Base-by-base conservation (phyloP, 2,797 vertebrate genomes). In the Anomalospiza imberbis region DNA sequence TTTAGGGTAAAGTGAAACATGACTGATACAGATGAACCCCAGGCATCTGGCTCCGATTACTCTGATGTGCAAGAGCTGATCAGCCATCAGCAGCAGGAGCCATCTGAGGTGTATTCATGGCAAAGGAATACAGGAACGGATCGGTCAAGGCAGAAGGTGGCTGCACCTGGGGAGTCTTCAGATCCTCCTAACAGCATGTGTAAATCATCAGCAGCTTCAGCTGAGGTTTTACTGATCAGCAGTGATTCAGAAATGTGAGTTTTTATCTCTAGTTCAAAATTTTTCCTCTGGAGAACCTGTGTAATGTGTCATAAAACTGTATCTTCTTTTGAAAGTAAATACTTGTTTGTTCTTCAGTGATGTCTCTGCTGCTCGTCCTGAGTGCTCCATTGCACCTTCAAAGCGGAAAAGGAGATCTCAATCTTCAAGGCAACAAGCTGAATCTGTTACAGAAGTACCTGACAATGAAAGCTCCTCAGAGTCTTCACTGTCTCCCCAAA, bases 221-320 rank as follows among this genome's bases (percentile, higher is more conserved):
- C 36, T 62, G 87, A 72, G 34, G n/a, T 72, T 65, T 6, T 91
- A 8, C 34, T 95, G 26, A 80, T 88, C 13, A 94, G 81, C 77
- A 93, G 77, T 26, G 89, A 91, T 88, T 85, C 93, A 67, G 91
- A 96, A 89, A 84, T 2, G 96, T 97, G 91, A 95, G 96, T 77
- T 54, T 66, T 57, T 62, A 9, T 29, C 13, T 45, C 9, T 50
- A 19, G 6, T 42, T 66, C 1, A 34, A 29, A 42, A 6, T 17
- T 18, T 51, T 29, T 50, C 4, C 9, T 26, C 16, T 40, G 38
- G 31, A 34, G 24, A 34, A 32, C 19, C 3, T 45, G 26, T 89
- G 25, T 48, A 2, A 12, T 48, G 5, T 31, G 17, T 62, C 4
- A 17, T 31, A 10, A 24, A 84, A 63, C 3, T 32, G 17, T 7